Base-by-base conservation (phyloP, 1,140 invertebrate genomes). In the Thaumetopoea pityocampa region DNA sequence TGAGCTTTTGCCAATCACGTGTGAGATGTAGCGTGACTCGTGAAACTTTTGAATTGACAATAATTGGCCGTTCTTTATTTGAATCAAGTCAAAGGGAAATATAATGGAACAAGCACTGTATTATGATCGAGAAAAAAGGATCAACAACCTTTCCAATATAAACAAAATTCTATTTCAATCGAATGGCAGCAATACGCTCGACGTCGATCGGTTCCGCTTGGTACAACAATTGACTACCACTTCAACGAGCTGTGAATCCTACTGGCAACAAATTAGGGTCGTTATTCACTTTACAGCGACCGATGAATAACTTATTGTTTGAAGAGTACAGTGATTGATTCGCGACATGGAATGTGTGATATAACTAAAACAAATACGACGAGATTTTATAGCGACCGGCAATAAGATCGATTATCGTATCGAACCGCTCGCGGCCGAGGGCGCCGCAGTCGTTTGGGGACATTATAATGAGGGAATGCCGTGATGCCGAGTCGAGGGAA, bases 351-450 rank as follows among this genome's bases (percentile, higher is more conserved):
- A 51, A 55, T 58, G 56, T 51, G 46, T 44, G 42, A 60, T 51
- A 51, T 22, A 41, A 56, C 29, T 63, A 52, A 62, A 68, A 67
- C 67, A 71, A 63, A 64, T 48, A 56, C 32, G 36, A 40, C 52
- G 50, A 44, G 44, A 70, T 71, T 81, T 78, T 74, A 76, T 81
- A 64, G 60, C 66, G 65, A 67, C 69, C 64, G 36, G 58, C 61
- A 67, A 76, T 74, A 67, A 81, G 77, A 78, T 81, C 72, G 67
- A 78, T 77, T 77, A 78, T 78, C 63, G 72, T 59, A 67, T 68
- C 57, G 64, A 49, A 65, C 63, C 53, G 53, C 17, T 30, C 41
- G 50, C 46, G 33, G 27, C 40, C 51, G 55, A 51, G 58, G 61
- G 59, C 58, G 56, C 58, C 49, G 61, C 63, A 58, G 52, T 50